Evolutionary conservation across 2,797 vertebrate genomes (phyloP).

Genomic region (Bryconaethiops microstoma): DNA sequence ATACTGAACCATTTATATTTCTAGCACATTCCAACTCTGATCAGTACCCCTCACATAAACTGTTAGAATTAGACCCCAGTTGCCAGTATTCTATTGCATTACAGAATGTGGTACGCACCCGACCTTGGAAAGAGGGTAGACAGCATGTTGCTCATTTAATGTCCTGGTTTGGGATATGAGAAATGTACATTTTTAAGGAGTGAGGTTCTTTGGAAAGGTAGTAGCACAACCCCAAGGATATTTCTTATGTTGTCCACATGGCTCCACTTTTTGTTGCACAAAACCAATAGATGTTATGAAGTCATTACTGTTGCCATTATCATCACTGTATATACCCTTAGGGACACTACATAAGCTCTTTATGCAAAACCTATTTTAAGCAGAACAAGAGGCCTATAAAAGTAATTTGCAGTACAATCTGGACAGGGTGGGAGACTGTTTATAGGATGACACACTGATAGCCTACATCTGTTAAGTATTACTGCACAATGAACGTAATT

Average conservation of each 20-base stretch:
- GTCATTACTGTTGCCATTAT: constrained; percentile 9
- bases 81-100: constrained; percentile 14
- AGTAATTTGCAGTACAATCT: constrained; percentile 11
- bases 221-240: neutral
- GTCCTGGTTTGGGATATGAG: neutral
- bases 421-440: constrained; percentile 22
- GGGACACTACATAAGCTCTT: neutral
- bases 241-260: neutral
- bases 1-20: neutral
- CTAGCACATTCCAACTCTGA: neutral
- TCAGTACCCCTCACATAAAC: constrained; percentile 3
- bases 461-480: constrained; percentile 41
- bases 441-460: constrained; percentile 16
- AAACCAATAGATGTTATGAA: constrained; percentile 7
- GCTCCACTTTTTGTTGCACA: constrained; percentile 16
- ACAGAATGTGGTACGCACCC: neutral
- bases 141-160: neutral
- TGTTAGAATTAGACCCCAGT: constrained; percentile 4
- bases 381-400: neutral
- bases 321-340: neutral
- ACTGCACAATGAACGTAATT: constrained; percentile 16
- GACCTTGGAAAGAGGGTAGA: neutral
- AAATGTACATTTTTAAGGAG: constrained; percentile 29
- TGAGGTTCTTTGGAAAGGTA: constrained; percentile 37
- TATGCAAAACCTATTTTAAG: constrained; percentile 37